Evolutionary conservation across 1,140 invertebrate genomes (phyloP).

Genomic region (Anastrepha obliqua): DNA sequence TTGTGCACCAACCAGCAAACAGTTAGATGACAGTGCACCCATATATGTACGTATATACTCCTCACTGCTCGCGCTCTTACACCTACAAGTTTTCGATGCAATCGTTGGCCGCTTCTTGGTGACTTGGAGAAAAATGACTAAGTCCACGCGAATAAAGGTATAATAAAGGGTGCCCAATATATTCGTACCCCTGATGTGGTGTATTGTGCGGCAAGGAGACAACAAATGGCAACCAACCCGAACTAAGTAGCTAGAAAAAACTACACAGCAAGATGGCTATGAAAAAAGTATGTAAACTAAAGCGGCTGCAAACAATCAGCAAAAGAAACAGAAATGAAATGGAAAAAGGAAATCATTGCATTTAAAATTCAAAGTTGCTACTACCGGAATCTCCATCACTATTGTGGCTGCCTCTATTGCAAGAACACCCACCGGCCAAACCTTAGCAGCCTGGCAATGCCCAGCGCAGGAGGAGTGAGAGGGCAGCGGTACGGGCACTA

Average conservation of each 20-base stretch:
- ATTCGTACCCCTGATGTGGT: not conserved
- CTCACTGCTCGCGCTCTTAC: not conserved
- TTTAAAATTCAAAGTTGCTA: slow-evolving; percentile 46
- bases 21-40: not conserved
- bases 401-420: not conserved
- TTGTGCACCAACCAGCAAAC: not conserved
- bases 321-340: not conserved
- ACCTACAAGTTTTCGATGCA: not conserved
- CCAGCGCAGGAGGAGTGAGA: not conserved
- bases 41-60: not conserved
- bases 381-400: not conserved
- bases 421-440: not conserved
- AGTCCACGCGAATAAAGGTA: not conserved
- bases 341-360: slow-evolving; percentile 28
- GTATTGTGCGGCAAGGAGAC: not conserved
- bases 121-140: not conserved
- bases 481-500: not conserved
- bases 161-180: not conserved
- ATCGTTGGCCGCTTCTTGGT: not conserved
- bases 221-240: not conserved
- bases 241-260: slow-evolving; percentile 20
- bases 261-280: not conserved
- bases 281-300: not conserved
- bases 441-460: not conserved
- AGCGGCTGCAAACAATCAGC: not conserved